These are phyloP conservation scores for Frankliniella intonsa DNA, from an alignment of 2,888 invertebrate genomes.

Conservation along the genomic window DNA sequence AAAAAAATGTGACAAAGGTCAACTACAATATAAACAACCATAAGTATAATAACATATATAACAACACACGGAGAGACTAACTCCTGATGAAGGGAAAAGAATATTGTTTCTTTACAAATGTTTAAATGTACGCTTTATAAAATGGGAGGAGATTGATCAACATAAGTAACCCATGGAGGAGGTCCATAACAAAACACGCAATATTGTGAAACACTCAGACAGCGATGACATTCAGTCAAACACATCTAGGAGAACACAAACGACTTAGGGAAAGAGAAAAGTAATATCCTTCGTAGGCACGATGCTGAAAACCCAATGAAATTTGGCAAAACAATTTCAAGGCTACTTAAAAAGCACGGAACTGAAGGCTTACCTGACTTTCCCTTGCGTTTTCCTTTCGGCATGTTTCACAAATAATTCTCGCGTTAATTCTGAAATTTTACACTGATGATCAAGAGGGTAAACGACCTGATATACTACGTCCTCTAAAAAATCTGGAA, in stretches of 20 bases:
- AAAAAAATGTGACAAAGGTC: background rate
- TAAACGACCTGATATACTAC: constrained; percentile 68
- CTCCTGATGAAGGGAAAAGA: background rate
- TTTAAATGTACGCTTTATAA: background rate
- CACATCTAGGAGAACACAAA: background rate
- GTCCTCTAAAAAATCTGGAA: constrained; percentile 64
- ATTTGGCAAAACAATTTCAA: constrained; percentile 27
- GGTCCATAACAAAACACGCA: background rate
- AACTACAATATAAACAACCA: too few species aligned
- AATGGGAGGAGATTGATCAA: background rate
- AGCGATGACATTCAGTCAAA: too few species aligned
- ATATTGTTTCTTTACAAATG: background rate
- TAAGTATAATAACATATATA: background rate
- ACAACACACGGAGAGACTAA: background rate
- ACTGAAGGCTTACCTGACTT: constrained; percentile 53
- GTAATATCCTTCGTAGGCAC: background rate
- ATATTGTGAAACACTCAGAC: constrained; percentile 6
- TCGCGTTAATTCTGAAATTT: constrained; percentile 43
- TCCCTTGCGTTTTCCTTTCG: constrained; percentile 71
- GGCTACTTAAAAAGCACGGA: constrained; percentile 3
- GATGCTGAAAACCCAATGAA: background rate
- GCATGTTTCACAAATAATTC: constrained; percentile 55
- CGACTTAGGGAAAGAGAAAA: background rate
- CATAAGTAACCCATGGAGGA: background rate
- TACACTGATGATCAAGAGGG: constrained; percentile 70